Conservation (phyloP, 2,797 vertebrate species). For the Cephalopachus bancanus region DNA sequence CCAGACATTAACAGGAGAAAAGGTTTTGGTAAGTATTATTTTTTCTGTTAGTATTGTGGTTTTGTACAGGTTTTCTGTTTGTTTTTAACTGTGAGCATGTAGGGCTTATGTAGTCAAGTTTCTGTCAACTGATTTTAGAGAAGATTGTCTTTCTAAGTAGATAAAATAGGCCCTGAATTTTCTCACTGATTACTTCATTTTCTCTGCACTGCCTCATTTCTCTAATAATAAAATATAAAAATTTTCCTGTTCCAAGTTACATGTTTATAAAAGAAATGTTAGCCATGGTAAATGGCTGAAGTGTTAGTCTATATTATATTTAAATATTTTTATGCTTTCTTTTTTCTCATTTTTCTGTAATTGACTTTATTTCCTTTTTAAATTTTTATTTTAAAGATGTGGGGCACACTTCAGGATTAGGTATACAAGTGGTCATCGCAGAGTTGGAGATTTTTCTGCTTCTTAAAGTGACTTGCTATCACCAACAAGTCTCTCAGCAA, state of each 20-base stretch:
- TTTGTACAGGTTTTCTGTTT: neutral
- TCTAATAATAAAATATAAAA: neutral
- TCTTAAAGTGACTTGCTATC: neutral
- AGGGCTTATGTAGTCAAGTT: neutral
- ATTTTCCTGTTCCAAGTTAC: neutral
- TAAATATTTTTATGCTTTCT: neutral
- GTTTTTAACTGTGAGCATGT: neutral
- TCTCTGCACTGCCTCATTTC: neutral
- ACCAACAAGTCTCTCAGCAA: neutral
- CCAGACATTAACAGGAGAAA: neutral
- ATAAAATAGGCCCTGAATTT: neutral
- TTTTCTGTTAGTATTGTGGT: neutral
- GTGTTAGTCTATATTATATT: neutral
- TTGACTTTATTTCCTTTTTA: no score
- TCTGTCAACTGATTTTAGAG: neutral
- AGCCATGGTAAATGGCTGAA: neutral
- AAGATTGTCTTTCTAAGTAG: neutral
- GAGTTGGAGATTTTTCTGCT: neutral
- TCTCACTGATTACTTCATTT: neutral
- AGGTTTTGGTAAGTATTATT: neutral
- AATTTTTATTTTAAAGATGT: no score
- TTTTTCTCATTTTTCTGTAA: no score
- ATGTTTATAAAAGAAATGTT: conserved; percentile 22
- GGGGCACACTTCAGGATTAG: neutral
- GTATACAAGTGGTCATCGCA: no score